These are phyloP conservation scores for Aphelenchoides fujianensis DNA, from an alignment of 1,140 invertebrate genomes.

Conservation along the genomic window DNA sequence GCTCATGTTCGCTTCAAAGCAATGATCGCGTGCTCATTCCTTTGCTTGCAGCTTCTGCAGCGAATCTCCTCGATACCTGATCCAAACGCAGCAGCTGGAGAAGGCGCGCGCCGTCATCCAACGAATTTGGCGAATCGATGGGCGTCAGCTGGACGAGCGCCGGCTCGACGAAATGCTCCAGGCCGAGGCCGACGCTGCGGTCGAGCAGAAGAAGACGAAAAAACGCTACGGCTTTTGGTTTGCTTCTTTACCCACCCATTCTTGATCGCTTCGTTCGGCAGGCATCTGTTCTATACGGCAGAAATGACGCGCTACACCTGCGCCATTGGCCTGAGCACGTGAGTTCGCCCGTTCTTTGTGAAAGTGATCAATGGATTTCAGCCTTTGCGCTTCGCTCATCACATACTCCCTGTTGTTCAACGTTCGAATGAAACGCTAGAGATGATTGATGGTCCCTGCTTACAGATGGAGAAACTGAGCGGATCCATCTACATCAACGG, in stretches of 20 bases:
- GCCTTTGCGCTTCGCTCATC: neutral
- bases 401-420: neutral
- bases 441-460: too few relatives aligned
- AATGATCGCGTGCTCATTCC: slow-evolving; percentile 14
- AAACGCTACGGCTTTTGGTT: slow-evolving; percentile 18
- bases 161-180: slow-evolving; percentile 33
- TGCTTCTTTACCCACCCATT: slow-evolving; percentile 14
- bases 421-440: too few relatives aligned
- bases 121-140: slow-evolving; percentile 41
- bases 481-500: too few relatives aligned
- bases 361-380: neutral
- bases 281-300: slow-evolving; percentile 49
- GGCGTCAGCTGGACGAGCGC: slow-evolving; percentile 35
- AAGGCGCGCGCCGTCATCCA: slow-evolving; percentile 45
- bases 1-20: slow-evolving; percentile 34
- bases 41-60: slow-evolving; percentile 37
- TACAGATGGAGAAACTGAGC: too few relatives aligned
- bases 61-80: slow-evolving; percentile 52
- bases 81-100: slow-evolving; percentile 49
- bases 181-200: slow-evolving; percentile 18
- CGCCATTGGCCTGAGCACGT: slow-evolving; percentile 46
- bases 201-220: slow-evolving; percentile 38
- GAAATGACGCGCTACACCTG: slow-evolving; percentile 47
- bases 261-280: too few relatives aligned
- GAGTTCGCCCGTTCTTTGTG: slow-evolving; percentile 27